A percentile compares a stretch with the other conserved stretches of the same genome.
Conservation (phyloP, 2,113 vertebrate genomes). For the Perccottus glenii region DNA sequence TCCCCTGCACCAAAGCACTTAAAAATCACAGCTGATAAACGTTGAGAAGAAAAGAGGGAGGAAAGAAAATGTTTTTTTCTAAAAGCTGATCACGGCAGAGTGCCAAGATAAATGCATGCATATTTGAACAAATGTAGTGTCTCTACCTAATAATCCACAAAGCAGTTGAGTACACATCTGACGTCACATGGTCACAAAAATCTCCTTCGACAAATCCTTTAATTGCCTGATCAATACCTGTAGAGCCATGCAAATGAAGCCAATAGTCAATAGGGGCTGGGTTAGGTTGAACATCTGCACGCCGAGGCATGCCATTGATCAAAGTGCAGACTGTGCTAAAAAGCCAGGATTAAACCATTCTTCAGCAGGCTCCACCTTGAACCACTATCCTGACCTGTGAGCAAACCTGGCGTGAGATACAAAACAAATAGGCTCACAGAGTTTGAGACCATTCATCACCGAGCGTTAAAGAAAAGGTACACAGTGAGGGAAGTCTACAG, state of each 20-base stretch:
- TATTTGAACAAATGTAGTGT: constrained; percentile 34
- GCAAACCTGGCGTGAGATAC: constrained; percentile 41
- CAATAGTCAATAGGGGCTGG: constrained; percentile 50
- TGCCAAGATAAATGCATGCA: constrained; percentile 26
- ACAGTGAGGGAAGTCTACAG: constrained; percentile 14
- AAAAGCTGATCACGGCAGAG: neutral
- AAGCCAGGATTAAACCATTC: constrained; percentile 50
- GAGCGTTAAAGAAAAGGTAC: constrained; percentile 27
- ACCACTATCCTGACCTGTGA: constrained; percentile 52
- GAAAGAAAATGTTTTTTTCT: constrained; percentile 11
- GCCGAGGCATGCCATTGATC: constrained; percentile 54
- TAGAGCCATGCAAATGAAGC: constrained; percentile 66
- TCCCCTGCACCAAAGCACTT: constrained; percentile 39
- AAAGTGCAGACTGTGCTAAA: constrained; percentile 51
- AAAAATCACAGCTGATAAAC: constrained; percentile 59
- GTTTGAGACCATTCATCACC: constrained; percentile 61
- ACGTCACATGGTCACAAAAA: constrained; percentile 17
- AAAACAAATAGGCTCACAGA: constrained; percentile 25
- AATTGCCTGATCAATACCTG: constrained; percentile 69
- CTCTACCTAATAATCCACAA: neutral
- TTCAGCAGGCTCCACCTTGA: constrained; percentile 63
- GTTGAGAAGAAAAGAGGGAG: constrained; percentile 15
- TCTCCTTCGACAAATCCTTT: constrained; percentile 64
- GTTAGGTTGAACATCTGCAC: constrained; percentile 25
- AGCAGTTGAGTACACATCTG: neutral